Evolutionary conservation across 2,797 vertebrate species (phyloP).

Genomic region (Nannoperca australis): DNA sequence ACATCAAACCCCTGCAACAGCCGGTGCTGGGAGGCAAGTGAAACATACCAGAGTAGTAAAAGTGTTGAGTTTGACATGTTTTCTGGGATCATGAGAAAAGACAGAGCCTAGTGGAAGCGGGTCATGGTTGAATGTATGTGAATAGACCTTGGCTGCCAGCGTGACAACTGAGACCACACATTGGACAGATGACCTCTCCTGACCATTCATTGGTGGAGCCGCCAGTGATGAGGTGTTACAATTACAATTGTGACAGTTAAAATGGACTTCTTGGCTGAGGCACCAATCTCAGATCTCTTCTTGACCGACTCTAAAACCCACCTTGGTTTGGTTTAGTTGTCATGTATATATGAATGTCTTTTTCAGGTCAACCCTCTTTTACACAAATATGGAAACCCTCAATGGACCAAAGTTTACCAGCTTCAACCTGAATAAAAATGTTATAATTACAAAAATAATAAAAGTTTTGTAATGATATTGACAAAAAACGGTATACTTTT

Average conservation of each 20-base stretch:
- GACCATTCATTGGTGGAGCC: slow-evolving; percentile 57
- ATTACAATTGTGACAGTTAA: slow-evolving; percentile 45
- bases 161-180: slow-evolving; percentile 75
- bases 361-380: background rate
- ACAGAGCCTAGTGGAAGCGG: slow-evolving; percentile 72
- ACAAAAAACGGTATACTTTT: slow-evolving; percentile 20
- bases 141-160: slow-evolving; percentile 69
- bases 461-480: background rate
- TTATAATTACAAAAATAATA: background rate
- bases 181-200: slow-evolving; percentile 63
- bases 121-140: slow-evolving; percentile 72
- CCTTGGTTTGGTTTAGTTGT: slow-evolving; percentile 12
- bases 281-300: slow-evolving; percentile 33
- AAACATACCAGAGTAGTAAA: slow-evolving; percentile 73
- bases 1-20: slow-evolving; percentile 49
- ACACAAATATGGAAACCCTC: slow-evolving; percentile 10
- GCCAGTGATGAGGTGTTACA: slow-evolving; percentile 49
- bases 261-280: slow-evolving; percentile 39
- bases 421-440: background rate
- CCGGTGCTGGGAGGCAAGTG: slow-evolving; percentile 52
- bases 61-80: slow-evolving; percentile 74
- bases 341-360: slow-evolving; percentile 4
- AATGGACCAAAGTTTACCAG: background rate
- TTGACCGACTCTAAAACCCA: slow-evolving; percentile 9
- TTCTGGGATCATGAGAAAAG: slow-evolving; percentile 72